phyloP scores from a whole-genome alignment of 2,113 vertebrate species.

The Spea multiplicata region DNA sequence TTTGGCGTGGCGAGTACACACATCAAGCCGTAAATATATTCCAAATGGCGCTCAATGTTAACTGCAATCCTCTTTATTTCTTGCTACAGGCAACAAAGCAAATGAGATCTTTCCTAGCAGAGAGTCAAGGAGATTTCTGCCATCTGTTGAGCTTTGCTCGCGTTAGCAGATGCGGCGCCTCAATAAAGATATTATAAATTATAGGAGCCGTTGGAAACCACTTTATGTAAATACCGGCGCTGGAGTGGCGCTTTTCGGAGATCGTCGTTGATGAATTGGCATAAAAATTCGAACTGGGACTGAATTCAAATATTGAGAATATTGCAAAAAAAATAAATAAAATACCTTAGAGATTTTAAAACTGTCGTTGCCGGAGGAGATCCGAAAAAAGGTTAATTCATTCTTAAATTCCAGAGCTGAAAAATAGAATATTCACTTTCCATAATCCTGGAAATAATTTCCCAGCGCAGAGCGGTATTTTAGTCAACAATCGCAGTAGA shows the following conservation, averaged over 20 bases:
- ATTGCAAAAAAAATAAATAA: not conserved
- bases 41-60: constrained; percentile 41
- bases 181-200: constrained; percentile 39
- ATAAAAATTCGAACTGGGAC: not conserved
- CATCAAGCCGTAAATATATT: constrained; percentile 36
- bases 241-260: not conserved
- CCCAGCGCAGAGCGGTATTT: too few relatives aligned
- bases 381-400: not conserved
- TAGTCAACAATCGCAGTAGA: too few relatives aligned
- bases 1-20: not conserved
- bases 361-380: not conserved
- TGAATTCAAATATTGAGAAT: not conserved
- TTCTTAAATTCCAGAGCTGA: not conserved
- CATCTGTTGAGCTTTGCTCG: constrained; percentile 48
- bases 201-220: constrained; percentile 29
- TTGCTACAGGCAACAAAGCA: constrained; percentile 45
- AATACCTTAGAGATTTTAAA: not conserved
- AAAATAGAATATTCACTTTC: too few relatives aligned
- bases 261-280: constrained; percentile 27
- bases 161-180: constrained; percentile 35
- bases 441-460: too few relatives aligned
- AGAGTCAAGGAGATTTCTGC: constrained; percentile 49
- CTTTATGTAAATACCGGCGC: constrained; percentile 36
- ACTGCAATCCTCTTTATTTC: constrained; percentile 44
- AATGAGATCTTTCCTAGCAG: constrained; percentile 6